These are phyloP conservation scores for Clarias gariepinus DNA, from an alignment of 2,113 vertebrate species.

Conservation along the genomic window DNA sequence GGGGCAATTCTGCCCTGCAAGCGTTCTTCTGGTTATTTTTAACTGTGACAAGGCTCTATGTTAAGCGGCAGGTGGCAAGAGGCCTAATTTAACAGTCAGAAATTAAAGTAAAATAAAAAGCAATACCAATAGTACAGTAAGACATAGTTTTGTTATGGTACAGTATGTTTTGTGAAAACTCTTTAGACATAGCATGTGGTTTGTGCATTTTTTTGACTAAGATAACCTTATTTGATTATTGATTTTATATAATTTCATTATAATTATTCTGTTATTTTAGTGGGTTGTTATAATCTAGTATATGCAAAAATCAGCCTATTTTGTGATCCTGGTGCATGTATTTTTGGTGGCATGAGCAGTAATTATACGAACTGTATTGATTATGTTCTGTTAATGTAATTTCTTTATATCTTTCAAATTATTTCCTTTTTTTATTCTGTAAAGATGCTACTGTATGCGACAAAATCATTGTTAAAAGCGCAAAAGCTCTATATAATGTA, in stretches of 20 bases:
- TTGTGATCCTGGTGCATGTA: background rate
- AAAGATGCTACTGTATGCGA: too few species aligned
- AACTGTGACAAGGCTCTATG: slow-evolving; percentile 61
- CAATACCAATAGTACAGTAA: too few species aligned
- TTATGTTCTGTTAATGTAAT: background rate
- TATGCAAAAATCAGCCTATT: background rate
- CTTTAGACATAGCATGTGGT: background rate
- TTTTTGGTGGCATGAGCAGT: background rate
- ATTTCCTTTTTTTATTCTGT: too few species aligned
- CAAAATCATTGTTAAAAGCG: too few species aligned
- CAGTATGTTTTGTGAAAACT: background rate
- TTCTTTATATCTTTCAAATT: too few species aligned
- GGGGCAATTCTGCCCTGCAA: slow-evolving; percentile 68
- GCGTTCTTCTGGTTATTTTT: slow-evolving; percentile 75
- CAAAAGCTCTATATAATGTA: too few species aligned
- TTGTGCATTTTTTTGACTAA: slow-evolving; percentile 5
- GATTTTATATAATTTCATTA: background rate
- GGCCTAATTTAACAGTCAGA: slow-evolving; percentile 42
- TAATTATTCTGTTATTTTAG: background rate
- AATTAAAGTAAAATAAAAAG: slow-evolving; percentile 8
- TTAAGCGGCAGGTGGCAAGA: slow-evolving; percentile 67
- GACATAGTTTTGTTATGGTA: slow-evolving; percentile 1
- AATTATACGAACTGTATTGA: background rate
- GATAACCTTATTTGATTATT: background rate
- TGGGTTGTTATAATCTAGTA: background rate